Base-by-base conservation (phyloP, 2,797 vertebrate genomes). In the Varecia variegata region DNA sequence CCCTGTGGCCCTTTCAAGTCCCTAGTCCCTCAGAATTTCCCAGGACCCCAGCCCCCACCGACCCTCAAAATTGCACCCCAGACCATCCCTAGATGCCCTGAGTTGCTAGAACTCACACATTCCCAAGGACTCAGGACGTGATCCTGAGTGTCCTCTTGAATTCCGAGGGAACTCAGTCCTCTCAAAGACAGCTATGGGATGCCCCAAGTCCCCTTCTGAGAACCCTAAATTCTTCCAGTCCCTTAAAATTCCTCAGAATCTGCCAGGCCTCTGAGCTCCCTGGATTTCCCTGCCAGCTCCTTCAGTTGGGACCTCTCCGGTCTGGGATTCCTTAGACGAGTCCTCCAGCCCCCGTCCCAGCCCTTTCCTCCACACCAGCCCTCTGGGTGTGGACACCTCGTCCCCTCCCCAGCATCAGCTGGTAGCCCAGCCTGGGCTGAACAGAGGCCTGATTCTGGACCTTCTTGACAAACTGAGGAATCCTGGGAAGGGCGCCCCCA, bases 381-480 rank as follows among this genome's bases (percentile, higher is more conserved):
- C 60, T 35, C 73, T 21, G 77, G 40, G 30, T 56, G 25, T 67
- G 85, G 62, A 96, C 30, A 40, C 65, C 27, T 58, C 38, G 6
- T 56, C 54, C 74, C 30, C 76, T 84, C 74, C 88, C 35, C 98
- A 99, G 99, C 98, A 99, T 95, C 93, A 98, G 7, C 98, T 99
- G 93, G 96, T 99, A 94, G 98, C 98, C 23, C 99, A 99, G 98
- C 97, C 98, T 0, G 98, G 98, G 32, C 95, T 98, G 25, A 97
- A 86, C 8, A 96, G 97, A 84, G 93, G 89, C 58, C 98, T 99
- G 97, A 99, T 99, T 45, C 98, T 99, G 50, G 99, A 99, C 58
- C 98, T 99, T 96, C 98, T 99, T 95, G 99, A 99, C 95, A 99
- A 99, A 90, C 97, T 98, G 35, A 98, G 95, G 38, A 98, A 99